Percentiles rank a stretch among this genome's conserved stretches.
Conservation (phyloP, 2,888 invertebrate genomes). For the Ophion costatus region DNA sequence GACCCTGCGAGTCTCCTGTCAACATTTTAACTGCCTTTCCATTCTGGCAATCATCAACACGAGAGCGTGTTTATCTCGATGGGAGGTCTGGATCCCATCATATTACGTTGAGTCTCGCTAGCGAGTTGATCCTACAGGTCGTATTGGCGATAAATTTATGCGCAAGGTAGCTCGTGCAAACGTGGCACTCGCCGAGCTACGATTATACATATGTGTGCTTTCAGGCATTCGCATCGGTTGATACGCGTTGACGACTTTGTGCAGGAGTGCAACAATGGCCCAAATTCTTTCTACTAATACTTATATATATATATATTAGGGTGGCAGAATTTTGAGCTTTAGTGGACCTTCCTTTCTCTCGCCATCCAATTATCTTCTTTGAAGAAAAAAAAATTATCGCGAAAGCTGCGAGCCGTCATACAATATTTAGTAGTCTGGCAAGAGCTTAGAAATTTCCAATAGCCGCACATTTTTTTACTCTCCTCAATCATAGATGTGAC, state of each 20-base stretch:
- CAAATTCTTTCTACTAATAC: neutral
- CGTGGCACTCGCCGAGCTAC: neutral
- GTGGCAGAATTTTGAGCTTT: no score
- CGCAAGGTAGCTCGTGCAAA: neutral
- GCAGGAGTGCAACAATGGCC: neutral
- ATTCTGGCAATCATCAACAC: slow-evolving; percentile 50
- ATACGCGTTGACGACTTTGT: neutral
- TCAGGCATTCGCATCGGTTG: neutral
- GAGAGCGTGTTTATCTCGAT: slow-evolving; percentile 56
- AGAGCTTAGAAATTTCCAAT: no score
- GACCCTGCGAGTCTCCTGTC: slow-evolving; percentile 36
- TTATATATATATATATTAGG: neutral
- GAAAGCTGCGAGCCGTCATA: no score
- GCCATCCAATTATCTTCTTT: no score
- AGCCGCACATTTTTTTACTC: no score
- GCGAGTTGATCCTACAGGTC: slow-evolving; percentile 12
- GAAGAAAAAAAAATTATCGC: no score
- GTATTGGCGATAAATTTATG: slow-evolving; percentile 5
- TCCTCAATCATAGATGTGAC: no score
- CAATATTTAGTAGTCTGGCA: no score
- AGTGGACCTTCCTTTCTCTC: no score
- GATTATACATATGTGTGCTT: neutral
- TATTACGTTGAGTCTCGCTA: slow-evolving; percentile 23
- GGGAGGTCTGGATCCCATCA: neutral
- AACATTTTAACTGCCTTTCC: slow-evolving; percentile 28